A percentile compares a stretch with the other conserved stretches of the same genome.
Evolutionary conservation across 2,888 invertebrate species (phyloP).

Genomic region (Phania funesta): DNA sequence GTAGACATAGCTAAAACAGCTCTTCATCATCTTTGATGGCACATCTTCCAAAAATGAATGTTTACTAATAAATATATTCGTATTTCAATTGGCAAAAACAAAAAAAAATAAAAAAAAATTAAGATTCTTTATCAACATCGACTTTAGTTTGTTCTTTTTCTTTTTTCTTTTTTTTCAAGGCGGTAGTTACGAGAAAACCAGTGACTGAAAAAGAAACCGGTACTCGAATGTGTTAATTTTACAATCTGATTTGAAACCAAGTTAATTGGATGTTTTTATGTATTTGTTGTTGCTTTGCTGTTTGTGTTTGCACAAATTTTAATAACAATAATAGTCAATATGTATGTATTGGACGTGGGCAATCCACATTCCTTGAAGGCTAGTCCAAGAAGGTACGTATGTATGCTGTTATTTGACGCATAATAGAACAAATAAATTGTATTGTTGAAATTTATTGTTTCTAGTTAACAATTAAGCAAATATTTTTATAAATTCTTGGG

Average conservation of each 20-base stretch:
- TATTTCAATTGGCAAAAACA: not conserved
- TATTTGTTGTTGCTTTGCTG: not conserved
- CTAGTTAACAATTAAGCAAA: no score
- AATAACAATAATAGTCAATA: slow-evolving; percentile 33
- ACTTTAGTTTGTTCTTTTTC: no score
- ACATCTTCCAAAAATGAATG: not conserved
- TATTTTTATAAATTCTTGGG: no score
- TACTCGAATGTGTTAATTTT: slow-evolving; percentile 28
- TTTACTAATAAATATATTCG: not conserved
- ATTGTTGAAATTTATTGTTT: not conserved
- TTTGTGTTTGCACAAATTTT: slow-evolving; percentile 19
- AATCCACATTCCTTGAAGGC: slow-evolving; percentile 43
- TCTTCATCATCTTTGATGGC: no score
- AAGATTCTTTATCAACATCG: not conserved
- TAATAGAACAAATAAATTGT: not conserved
- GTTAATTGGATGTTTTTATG: slow-evolving; percentile 26
- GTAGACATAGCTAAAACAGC: no score
- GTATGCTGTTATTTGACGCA: not conserved
- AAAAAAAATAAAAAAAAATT: not conserved
- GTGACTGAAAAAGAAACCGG: slow-evolving; percentile 16
- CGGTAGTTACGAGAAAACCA: not conserved
- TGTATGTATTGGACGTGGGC: slow-evolving; percentile 38
- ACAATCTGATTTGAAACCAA: slow-evolving; percentile 30
- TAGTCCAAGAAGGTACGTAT: not conserved
- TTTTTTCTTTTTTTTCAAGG: not conserved